Evolutionary conservation across 2,797 vertebrate genomes (phyloP).

Genomic region (Phrynocephalus forsythii): DNA sequence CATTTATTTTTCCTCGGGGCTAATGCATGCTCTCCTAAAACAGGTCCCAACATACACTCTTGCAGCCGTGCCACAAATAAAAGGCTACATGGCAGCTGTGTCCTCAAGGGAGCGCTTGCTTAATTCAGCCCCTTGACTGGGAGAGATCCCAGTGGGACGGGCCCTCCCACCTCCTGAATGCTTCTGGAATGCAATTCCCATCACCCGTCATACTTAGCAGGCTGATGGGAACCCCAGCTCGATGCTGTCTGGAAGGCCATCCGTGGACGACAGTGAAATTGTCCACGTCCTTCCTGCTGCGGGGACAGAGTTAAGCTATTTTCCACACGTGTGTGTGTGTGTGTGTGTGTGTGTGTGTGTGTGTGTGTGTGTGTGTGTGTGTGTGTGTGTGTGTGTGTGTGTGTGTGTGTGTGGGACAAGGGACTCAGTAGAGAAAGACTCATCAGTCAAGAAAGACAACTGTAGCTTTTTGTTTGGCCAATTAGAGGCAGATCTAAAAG

Average conservation of each 20-base stretch:
- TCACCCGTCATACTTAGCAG: background rate
- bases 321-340: background rate
- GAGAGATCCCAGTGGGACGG: background rate
- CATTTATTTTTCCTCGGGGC: background rate
- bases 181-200: background rate
- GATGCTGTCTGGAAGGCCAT: background rate
- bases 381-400: too few species aligned
- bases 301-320: background rate
- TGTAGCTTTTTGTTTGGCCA: background rate
- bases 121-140: background rate
- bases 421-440: background rate
- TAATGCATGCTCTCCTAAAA: background rate
- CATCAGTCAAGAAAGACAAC: background rate
- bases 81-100: too few species aligned
- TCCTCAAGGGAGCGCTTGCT: background rate
- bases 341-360: too few species aligned
- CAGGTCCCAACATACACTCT: background rate
- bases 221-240: background rate
- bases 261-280: background rate
- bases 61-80: background rate
- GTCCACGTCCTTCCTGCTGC: background rate
- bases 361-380: too few species aligned
- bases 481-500: background rate
- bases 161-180: background rate
- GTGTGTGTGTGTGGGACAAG: too few species aligned